A percentile compares a stretch with the other conserved stretches of the same genome.
phyloP scores from a whole-genome alignment of 2,113 vertebrate genomes.

The Platichthys stellatus region DNA sequence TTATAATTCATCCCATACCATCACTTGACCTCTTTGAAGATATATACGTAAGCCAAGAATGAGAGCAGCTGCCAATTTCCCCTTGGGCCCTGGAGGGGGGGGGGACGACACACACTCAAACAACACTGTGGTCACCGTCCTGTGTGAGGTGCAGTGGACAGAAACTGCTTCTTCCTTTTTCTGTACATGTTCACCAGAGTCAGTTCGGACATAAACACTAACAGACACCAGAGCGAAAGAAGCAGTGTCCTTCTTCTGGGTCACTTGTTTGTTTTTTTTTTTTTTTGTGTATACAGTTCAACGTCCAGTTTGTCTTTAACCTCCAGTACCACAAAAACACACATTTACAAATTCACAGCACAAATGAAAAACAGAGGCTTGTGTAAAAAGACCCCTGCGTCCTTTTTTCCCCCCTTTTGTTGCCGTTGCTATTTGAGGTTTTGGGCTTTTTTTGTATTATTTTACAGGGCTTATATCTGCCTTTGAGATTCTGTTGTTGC shows the following conservation, averaged over 20 bases:
- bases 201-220: conserved; percentile 27
- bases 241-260: conserved; percentile 1
- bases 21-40: conserved; percentile 45
- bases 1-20: conserved; percentile 39
- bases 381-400: conserved; percentile 57
- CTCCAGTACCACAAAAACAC: conserved; percentile 62
- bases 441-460: conserved; percentile 27
- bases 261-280: conserved; percentile 31
- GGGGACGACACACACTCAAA: conserved; percentile 7
- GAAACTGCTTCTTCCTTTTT: conserved; percentile 16
- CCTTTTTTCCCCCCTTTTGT: conserved; percentile 13
- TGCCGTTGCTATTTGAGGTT: conserved; percentile 53
- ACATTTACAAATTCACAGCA: conserved; percentile 41
- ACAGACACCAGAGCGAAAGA: conserved; percentile 41
- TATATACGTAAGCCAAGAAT: conserved; percentile 42
- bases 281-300: conserved; percentile 46
- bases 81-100: conserved; percentile 24
- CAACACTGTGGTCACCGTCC: conserved; percentile 40
- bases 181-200: conserved; percentile 32
- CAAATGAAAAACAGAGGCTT: conserved; percentile 49
- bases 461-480: conserved; percentile 38
- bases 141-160: conserved; percentile 44
- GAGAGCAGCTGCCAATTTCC: conserved; percentile 72
- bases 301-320: conserved; percentile 49
- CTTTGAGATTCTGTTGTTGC: conserved; percentile 18